Base-by-base conservation (phyloP, 1,140 invertebrate species). In the Panagrolaimus sp. region DNA sequence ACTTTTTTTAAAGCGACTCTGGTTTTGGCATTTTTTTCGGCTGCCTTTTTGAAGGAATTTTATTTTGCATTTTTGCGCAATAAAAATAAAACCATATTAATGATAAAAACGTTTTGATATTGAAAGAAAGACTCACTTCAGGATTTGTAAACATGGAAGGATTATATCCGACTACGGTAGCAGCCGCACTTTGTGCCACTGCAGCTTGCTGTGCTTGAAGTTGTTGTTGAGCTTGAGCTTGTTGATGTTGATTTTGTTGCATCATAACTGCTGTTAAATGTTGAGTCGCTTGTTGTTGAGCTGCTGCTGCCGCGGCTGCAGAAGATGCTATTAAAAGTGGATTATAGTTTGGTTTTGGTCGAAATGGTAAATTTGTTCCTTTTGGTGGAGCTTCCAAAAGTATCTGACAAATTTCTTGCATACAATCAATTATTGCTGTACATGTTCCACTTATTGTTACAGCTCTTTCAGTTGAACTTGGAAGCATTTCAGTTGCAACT, bases 401-500 rank as follows among this genome's bases (percentile, higher is more conserved):
- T 83, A 99, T 95, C 84, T 91, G 91, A 87, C 95, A 98, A 84
- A 99, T 96, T 86, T 97, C 92, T 86, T 93, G 94, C 88, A 98
- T 96, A 86, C 95, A 98, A 84, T 96, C 92, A 72, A 93, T 96
- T 78, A 99, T 93, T 65, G 95, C 92, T 83, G 98, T 94, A 72
- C 92, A 92, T 63, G 92, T 94, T 66, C 96, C 96, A 72, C 92
- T 96, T 78, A 99, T 91, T 68, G 96, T 99, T 70, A 99, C 96
- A n/a, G 95, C 92, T 71, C 96, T 87, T 85, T 99, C 96, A 70
- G 96, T 98, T 48, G 96, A 98, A 85, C 96, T 97, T 64, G 95
- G 96, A 82, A 99, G 86, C 93, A 98, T 97, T 86, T 99, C 96
- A 80, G 92, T 95, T 38, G 96, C 95, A 70, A 99, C 96, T 85